Base-by-base conservation (phyloP, 2,888 invertebrate species). In the Eurois occulta region DNA sequence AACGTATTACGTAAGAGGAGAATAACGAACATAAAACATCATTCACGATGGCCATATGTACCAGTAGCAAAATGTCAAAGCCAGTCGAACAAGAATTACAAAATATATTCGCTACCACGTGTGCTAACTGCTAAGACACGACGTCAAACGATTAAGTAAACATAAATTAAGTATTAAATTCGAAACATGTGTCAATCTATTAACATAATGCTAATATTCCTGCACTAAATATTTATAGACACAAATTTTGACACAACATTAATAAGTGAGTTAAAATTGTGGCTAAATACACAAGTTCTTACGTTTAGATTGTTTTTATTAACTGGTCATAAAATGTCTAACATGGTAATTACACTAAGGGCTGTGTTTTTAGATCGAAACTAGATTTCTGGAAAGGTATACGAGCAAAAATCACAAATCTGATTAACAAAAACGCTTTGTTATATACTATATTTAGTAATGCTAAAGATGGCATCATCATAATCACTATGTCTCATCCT, bases 111-210 rank as follows among this genome's bases (percentile, higher is more conserved):
- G 48, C 58, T 35, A n/a, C 58, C 84, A 79, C 66, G 32, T 79
- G 58, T 84, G 79, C 55, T 84, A 84, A 81, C 84, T 85, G 64
- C 71, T 58, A 84, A 84, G 46, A 80, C 55, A 75, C 80, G 81
- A 85, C 71, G 75, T 80, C 81, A 75, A 75, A 71, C 52, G 66
- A 74, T 84, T 80, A 74, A 62, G 85, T 68, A 84, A 64, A 80
- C 72, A 83, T n/a, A 64, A 41, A 79, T 65, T 78, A 67, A 78
- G 38, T 60, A 67, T 67, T 16, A 46, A 62, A 81, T 52, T 75
- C 16, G 48, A 60, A 78, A 32, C 79, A 82, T 79, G 82, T 79
- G 58, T 58, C 32, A 75, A 75, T 78, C 41, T 75, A 60, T 81
- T 75, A 79, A 52, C 78, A 78, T 75, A 81, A 75, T 43, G 66